Evolutionary conservation across 2,113 vertebrate genomes (phyloP), one percentile per base, ranked within the genome.

Genomic region (Paracanthobrama guichenoti): DNA sequence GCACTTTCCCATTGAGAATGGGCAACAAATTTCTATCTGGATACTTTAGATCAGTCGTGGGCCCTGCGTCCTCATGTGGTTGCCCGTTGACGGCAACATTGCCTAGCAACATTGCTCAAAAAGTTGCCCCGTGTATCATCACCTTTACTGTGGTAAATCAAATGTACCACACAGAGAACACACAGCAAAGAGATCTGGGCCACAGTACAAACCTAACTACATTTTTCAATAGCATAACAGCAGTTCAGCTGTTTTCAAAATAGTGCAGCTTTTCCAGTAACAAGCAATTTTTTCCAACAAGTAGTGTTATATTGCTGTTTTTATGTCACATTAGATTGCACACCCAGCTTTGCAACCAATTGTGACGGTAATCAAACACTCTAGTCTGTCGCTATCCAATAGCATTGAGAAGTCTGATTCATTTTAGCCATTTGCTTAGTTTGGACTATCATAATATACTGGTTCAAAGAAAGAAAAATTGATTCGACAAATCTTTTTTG

Each of bases 171-270:
- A 76, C 10, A n/a, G 4, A 24, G n/a, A 73, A 48, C 6, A 73
- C 71, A 73, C 71, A 73, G 69, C 39, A 72, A 72, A 72, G 69
- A 46, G 20, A 67, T 20, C 64, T 35, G 3, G 62, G 14, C 6
- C 2, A 42, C 71, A 24, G 39, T 12, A 72, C 22, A 72, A 72
- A 46, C 66, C 66, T 12, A 69, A 12, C 39, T 72, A 24, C 69
- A 46, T 24, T 44, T n/a, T n/a, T 13, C 22, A n/a, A 42, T 24
- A n/a, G 67, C 4, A 6, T 24, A 24, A 72, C 69, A 12, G 22
- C 67, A 71, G 39, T 71, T 71, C 39, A 71, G 67, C 67, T 44
- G 20, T 71, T 71, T 71, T 71, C 67, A n/a, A 44, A 44, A 44
- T 44, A 44, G 67, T 3, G 39, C 67, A 71, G 67, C 67, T 44